phyloP scores from a whole-genome alignment of 2,888 invertebrate genomes.

The Zele albiditarsus region DNA sequence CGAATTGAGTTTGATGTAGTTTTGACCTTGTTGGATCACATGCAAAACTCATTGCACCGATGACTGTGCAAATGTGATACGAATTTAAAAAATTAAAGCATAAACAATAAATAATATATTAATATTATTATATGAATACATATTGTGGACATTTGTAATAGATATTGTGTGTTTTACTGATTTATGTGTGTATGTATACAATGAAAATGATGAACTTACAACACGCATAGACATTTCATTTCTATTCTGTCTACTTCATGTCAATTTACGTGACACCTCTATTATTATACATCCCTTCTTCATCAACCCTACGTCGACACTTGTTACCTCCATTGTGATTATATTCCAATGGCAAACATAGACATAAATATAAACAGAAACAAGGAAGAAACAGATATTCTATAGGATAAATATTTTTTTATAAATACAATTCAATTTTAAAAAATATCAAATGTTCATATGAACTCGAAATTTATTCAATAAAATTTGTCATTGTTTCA shows the following conservation, averaged over 20 bases:
- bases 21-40: background rate
- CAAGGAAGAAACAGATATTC: background rate
- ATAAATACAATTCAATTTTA: too few relatives aligned
- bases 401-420: background rate
- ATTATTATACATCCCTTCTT: background rate
- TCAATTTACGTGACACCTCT: background rate
- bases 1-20: background rate
- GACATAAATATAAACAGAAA: background rate
- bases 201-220: background rate
- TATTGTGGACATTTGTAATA: background rate
- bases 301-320: background rate
- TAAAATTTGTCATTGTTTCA: too few relatives aligned
- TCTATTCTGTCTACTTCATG: background rate
- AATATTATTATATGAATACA: background rate
- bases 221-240: background rate
- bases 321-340: background rate
- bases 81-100: background rate
- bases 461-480: too few relatives aligned
- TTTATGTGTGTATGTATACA: background rate
- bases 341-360: background rate
- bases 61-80: background rate
- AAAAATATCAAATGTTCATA: too few relatives aligned
- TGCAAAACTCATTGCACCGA: background rate
- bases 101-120: conserved; percentile 6
- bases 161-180: background rate